A percentile compares a stretch with the other conserved stretches of the same genome.
Conservation (phyloP, 1,140 invertebrate genomes). For the Dermatophagoides farinae region DNA sequence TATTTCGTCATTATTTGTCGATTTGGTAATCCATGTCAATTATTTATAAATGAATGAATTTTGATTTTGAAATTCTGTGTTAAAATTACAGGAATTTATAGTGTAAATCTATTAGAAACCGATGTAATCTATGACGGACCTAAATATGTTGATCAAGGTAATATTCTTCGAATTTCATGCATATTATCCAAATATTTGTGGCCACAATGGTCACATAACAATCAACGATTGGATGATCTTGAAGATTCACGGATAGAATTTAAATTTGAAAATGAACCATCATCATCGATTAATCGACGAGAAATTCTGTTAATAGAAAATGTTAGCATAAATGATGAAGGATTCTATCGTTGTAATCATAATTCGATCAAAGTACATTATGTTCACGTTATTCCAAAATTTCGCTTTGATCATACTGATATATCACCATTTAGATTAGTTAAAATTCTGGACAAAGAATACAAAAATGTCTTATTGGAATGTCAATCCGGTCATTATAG, state of each 20-base stretch:
- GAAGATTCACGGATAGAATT: neutral
- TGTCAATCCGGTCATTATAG: neutral
- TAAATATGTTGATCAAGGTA: slow-evolving; percentile 13
- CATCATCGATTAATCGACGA: neutral
- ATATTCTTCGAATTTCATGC: slow-evolving; percentile 12
- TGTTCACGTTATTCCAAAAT: slow-evolving; percentile 7
- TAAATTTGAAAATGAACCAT: neutral
- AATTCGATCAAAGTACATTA: slow-evolving; percentile 11
- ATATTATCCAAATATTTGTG: slow-evolving; percentile 7
- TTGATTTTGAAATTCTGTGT: too few species aligned
- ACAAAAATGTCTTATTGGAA: slow-evolving; percentile 7
- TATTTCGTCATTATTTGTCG: too few species aligned
- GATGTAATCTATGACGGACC: slow-evolving; percentile 14
- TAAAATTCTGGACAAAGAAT: slow-evolving; percentile 2
- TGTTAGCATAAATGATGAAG: slow-evolving; percentile 11
- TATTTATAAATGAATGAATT: too few species aligned
- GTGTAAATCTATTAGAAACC: too few species aligned
- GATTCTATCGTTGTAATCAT: slow-evolving; percentile 16
- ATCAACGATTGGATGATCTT: neutral
- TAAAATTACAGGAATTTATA: too few species aligned
- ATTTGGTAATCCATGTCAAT: too few species aligned
- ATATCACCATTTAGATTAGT: neutral
- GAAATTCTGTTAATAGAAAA: neutral
- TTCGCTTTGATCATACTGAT: neutral
- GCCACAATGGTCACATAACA: slow-evolving; percentile 15